Base-by-base conservation (phyloP, 2,113 vertebrate species). In the Pelusios castaneus region DNA sequence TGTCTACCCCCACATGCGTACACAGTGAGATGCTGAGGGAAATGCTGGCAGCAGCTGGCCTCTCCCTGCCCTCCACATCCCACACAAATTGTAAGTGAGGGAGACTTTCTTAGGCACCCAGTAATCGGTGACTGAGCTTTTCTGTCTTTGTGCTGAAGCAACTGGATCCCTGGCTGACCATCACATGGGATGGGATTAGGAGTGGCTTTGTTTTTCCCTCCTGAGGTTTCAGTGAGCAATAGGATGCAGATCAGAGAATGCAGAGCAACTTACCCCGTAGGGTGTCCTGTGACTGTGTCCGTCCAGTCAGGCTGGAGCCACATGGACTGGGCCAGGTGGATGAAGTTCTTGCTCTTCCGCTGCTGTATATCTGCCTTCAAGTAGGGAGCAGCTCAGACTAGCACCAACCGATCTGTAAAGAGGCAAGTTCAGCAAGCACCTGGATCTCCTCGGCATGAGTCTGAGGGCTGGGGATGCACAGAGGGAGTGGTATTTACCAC, bases 401-500 rank as follows among this genome's bases (percentile, higher is more conserved):
- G 21, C 24, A 47, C 34, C 41, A 73, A 7, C 51, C 17, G 49
- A 25, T 85, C 27, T 4, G 13, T 7, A 70, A 85, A 52, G 81
- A 2, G 14, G 13, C 73, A 85, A 79, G 58, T 5, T 29, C 6
- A 54, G 3, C 13, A 2, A 25, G 49, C 29, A 5, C 45, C 17
- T 22, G 49, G 27, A 7, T 51, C 92, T 91, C 89, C 82, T 92
- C 80, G 84, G 86, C 41, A 2, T 0, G 34, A 19, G 49, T 49
- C 80, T 52, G 13, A 0, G 1, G 73, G 49, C 0, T 0, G 41
- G 75, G 60, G 58, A 34, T 67, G 31, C 60, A 2, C 34, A 6
- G 34, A 67, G 60, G 73, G 43, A 51, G 77, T 31, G 77, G 77
- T 78, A 95, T 95, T 93, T 89, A 96, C 85, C 41, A 45, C 73